Base-by-base conservation (phyloP, 1,140 invertebrate species). In the Tetragnatha versicolor region DNA sequence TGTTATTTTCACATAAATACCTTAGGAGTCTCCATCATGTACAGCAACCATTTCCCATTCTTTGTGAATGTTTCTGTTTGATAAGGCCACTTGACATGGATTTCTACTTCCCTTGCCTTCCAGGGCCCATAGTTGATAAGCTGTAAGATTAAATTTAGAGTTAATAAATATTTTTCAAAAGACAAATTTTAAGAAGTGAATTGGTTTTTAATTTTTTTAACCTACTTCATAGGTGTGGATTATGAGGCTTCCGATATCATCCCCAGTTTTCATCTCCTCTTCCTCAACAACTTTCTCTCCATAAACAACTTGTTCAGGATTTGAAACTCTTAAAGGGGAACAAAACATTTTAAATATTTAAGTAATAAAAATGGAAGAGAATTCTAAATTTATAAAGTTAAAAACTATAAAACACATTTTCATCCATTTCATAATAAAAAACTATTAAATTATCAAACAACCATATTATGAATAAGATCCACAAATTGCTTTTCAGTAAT, bases 21-120 rank as follows among this genome's bases (percentile, higher is more conserved):
- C 77, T 88, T 89, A 10, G 95, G 94, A 6, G 89, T 82, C 78
- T 92, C 91, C 85, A 96, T 94, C 49, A 96, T 88, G 84, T 98
- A 98, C 0, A 97, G 87, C 12, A 98, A 87, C 92, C 95, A 96
- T 85, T 97, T 97, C 49, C 93, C 94, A 82, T 91, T 88, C 14
- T 87, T 84, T 81, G 90, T 91, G 17, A 91, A 89, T 82, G 91
- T 94, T 25, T 92, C 91, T 1, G 97, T 91, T 87, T 97, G 94
- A 83, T 92, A 91, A 0, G 96, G 96, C 96, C 96, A 97, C 2
- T 90, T 89, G 76, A 98, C 92, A 31, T 89, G 87, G n/a, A 98
- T 90, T 82, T 91, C 89, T 0, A 97, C 87, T 35, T 89, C 89
- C 7, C 90, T 89, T 2, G 96, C 91, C 83, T 90, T 89, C 90